Evolutionary conservation across 2,113 vertebrate genomes (phyloP).

Genomic region (Protobothrops flavoviridis): DNA sequence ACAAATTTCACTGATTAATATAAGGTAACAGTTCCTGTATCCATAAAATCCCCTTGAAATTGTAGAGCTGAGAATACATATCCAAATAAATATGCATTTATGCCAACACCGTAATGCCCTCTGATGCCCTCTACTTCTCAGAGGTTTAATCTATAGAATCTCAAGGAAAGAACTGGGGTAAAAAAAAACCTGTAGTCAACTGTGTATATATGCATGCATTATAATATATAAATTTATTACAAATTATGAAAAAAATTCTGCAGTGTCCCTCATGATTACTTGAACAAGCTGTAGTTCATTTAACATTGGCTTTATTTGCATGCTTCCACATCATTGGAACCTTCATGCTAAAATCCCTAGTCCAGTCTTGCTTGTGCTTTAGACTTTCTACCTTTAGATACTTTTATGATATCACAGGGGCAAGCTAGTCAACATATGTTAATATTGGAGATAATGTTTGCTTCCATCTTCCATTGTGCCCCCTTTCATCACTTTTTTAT

Average conservation of each 20-base stretch:
- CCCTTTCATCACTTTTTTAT: neutral
- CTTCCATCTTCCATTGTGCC: neutral
- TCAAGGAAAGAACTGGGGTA: neutral
- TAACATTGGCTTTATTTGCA: neutral
- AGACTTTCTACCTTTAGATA: neutral
- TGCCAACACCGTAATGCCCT: neutral
- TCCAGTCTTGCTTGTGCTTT: neutral
- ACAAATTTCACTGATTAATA: neutral
- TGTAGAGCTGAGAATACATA: neutral
- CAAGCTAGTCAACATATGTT: neutral
- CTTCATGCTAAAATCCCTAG: neutral
- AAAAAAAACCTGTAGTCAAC: neutral
- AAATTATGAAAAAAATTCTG: neutral
- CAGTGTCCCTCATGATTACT: neutral
- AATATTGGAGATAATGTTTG: neutral
- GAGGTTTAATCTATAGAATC: neutral
- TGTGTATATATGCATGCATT: neutral
- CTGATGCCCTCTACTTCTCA: neutral
- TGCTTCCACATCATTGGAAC: no score
- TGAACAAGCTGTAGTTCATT: neutral
- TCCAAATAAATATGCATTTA: neutral
- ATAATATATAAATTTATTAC: neutral
- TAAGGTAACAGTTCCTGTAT: neutral
- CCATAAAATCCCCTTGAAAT: neutral
- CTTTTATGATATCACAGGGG: neutral